Percentiles rank a stretch among this genome's conserved stretches.
phyloP scores from a whole-genome alignment of 2,797 vertebrate genomes.

The Hyperoplus lanceolatus region DNA sequence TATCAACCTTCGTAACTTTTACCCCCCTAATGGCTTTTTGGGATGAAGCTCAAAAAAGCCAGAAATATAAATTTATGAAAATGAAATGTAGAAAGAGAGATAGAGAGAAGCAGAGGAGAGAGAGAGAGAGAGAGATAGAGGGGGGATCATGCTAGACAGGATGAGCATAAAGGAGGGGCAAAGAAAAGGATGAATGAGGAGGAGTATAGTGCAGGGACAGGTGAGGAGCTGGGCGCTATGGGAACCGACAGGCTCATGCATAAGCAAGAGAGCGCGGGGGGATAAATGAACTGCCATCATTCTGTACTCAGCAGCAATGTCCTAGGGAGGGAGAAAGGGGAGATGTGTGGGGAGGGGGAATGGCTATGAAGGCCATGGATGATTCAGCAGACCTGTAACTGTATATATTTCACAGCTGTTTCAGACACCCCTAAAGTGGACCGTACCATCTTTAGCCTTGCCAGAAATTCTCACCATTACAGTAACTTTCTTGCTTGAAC shows the following conservation, averaged over 20 bases:
- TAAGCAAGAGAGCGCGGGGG: constrained; percentile 38
- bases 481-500: too few relatives aligned
- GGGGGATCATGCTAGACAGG: constrained; percentile 12
- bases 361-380: constrained; percentile 51
- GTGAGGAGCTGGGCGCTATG: constrained; percentile 36
- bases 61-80: constrained; percentile 24
- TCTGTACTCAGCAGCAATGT: constrained; percentile 49
- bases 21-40: not conserved
- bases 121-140: constrained; percentile 30
- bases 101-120: not conserved
- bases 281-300: constrained; percentile 50
- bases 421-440: too few relatives aligned
- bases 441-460: too few relatives aligned
- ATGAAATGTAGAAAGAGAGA: constrained; percentile 14
- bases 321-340: constrained; percentile 36
- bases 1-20: too few relatives aligned
- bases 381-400: constrained; percentile 48
- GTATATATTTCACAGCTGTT: too few relatives aligned
- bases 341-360: constrained; percentile 38
- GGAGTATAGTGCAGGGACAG: constrained; percentile 31
- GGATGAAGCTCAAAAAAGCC: not conserved
- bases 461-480: too few relatives aligned
- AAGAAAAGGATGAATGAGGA: constrained; percentile 40
- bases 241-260: constrained; percentile 63
- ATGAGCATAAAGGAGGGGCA: constrained; percentile 26